Evolutionary conservation across 2,113 vertebrate genomes (phyloP).

Genomic region (Chaetops frenatus): DNA sequence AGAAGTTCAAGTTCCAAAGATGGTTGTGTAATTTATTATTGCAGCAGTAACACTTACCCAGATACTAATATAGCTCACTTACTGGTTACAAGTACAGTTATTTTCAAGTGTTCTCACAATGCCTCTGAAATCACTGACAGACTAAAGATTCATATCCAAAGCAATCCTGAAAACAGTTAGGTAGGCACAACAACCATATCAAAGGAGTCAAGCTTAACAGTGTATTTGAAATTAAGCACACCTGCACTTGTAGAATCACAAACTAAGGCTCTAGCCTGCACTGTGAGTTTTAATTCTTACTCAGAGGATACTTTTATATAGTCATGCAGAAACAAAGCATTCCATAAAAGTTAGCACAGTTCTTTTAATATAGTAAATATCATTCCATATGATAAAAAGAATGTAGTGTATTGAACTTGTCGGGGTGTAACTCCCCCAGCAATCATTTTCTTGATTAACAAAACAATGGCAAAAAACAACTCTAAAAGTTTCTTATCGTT

Average conservation of each 20-base stretch:
- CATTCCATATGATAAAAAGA: background rate
- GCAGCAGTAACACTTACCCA: conserved; percentile 1
- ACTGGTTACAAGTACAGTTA: background rate
- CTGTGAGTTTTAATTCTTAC: background rate
- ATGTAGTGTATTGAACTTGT: background rate
- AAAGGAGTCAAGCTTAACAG: background rate
- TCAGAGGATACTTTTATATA: background rate
- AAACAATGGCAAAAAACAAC: background rate
- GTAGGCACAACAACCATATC: background rate
- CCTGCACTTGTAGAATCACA: background rate
- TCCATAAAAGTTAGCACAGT: background rate
- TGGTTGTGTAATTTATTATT: conserved; percentile 36
- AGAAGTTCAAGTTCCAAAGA: conserved; percentile 38
- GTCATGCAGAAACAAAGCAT: background rate
- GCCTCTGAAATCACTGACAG: background rate
- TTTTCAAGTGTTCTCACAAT: background rate
- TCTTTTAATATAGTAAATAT: background rate
- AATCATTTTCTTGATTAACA: background rate
- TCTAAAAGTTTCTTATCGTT: background rate
- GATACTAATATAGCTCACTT: background rate
- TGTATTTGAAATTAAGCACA: background rate
- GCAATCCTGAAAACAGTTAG: background rate
- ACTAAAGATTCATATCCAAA: background rate
- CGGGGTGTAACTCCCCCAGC: background rate
- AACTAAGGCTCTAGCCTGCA: background rate